Evolutionary conservation across 2,797 vertebrate species (phyloP), one percentile per base, ranked within the genome.

Genomic region (Tadarida brasiliensis): DNA sequence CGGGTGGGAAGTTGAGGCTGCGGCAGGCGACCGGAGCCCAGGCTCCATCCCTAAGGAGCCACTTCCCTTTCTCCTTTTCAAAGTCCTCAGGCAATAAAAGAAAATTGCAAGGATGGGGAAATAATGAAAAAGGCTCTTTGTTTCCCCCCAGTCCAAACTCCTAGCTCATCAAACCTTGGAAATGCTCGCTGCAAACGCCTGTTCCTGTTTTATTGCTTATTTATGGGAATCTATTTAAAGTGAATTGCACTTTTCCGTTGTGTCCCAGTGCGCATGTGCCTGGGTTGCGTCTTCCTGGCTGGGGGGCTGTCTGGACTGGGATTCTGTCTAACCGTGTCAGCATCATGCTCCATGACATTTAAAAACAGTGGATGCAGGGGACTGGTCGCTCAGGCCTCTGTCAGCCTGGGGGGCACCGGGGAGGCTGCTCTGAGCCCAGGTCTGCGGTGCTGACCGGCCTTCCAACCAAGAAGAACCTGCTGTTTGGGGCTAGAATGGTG

Each of bases 151-250:
- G 91, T 97, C 95, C n/a, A 59, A 98, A 97, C 95, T 95, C 94
- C 96, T 94, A 95, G 96, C 97, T 97, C 97, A 97, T 97, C 97
- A 98, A 96, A 96, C 96, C 94, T 96, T 97, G 95, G 89, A 96
- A 98, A 96, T 49, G 87, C 77, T 96, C 76, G 26, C 96, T 97
- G 94, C 95, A 95, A 97, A 97, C 88, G 97, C 95, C 96, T 89
- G 91, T 82, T 97, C 93, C 93, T 96, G 91, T 97, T 97, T 97
- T 97, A 98, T 97, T 97, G 97, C 97, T 97, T 97, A 96, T 97
- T 98, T 97, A 97, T 95, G 97, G 96, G 97, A 93, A 91, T 98
- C 97, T 97, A 94, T 97, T 97, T 97, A 97, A 94, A 97, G 97
- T 44, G 94, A 97, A 97, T 97, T 92, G 97, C 96, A 81, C 94